phyloP scores from a whole-genome alignment of 2,113 vertebrate species.

The Ophthalmotilapia sp. region DNA sequence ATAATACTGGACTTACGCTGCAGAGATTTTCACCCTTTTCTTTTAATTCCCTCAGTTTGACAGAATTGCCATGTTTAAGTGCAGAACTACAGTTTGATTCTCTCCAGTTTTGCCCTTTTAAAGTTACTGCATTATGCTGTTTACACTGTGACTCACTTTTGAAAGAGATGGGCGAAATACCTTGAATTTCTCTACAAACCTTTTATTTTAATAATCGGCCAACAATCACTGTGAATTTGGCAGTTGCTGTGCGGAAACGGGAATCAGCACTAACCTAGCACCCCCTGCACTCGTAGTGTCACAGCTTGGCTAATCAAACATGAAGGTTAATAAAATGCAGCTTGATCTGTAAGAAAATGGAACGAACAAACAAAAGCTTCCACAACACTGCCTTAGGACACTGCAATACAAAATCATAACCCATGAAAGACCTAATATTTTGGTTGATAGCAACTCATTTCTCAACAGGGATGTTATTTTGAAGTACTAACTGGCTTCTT shows the following conservation, averaged over 20 bases:
- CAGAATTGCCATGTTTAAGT: background rate
- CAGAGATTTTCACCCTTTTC: background rate
- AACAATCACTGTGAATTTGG: background rate
- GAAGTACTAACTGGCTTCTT: background rate
- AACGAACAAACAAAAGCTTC: background rate
- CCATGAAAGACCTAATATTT: background rate
- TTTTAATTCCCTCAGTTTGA: background rate
- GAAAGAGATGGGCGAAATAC: background rate
- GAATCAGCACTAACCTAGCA: background rate
- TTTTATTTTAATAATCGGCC: background rate
- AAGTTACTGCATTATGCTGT: background rate
- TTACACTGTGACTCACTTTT: background rate
- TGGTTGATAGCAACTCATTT: background rate
- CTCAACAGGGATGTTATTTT: background rate
- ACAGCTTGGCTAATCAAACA: background rate
- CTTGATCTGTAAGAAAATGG: background rate
- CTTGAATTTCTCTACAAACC: background rate
- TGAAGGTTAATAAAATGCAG: background rate
- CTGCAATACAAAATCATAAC: background rate
- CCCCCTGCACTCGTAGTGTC: background rate
- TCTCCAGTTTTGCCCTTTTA: background rate
- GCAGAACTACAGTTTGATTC: background rate
- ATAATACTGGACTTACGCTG: background rate
- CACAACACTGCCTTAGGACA: background rate
- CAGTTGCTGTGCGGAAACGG: background rate